Evolutionary conservation across 2,797 vertebrate genomes (phyloP), one percentile per base, ranked within the genome.

Genomic region (Macroramphosus scolopax): DNA sequence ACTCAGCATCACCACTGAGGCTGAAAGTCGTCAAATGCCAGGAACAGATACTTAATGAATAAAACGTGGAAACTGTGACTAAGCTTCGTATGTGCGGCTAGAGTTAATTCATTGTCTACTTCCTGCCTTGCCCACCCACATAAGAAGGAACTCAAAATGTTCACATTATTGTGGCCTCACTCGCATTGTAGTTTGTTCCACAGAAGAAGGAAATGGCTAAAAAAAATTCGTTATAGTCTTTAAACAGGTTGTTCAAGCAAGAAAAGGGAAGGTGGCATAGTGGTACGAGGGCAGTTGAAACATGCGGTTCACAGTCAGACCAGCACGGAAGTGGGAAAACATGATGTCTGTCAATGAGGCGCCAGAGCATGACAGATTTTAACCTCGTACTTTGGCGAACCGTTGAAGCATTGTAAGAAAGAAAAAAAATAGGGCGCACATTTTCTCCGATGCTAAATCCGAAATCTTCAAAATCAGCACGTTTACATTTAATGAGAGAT

Each of bases 21-120:
- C 16, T 38, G 70, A 72, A 72, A 82, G 85, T 87, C 72, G 77
- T 50, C 68, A 16, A 36, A 61, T 5, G 75, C 85, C 87, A 40
- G 48, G 54, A 87, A 89, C 87, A 81, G 80, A 71, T 62, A 25
- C 83, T 86, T 89, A 91, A 84, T 12, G 75, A 90, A 77, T 28
- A 62, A 14, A 66, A 52, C 15, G 63, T 72, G 77, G 83, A 81
- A 73, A 81, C 59, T 77, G 72, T 87, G 81, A 88, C 77, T 83
- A 81, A 71, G 71, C 83, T 67, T 69, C 45, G 71, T 40, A 48
- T 60, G 73, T 38, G 43, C 44, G 25, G 15, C 25, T 26, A 49
- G 54, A 66, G 52, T 32, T 48, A 49, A 68, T 18, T 46, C 31
- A 42, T 9, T 12, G 38, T 46, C 69, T 70, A 61, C 63, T 77